Evolutionary conservation across 1,140 invertebrate species (phyloP), one percentile per base, ranked within the genome.

Genomic region (Euschistus heros): DNA sequence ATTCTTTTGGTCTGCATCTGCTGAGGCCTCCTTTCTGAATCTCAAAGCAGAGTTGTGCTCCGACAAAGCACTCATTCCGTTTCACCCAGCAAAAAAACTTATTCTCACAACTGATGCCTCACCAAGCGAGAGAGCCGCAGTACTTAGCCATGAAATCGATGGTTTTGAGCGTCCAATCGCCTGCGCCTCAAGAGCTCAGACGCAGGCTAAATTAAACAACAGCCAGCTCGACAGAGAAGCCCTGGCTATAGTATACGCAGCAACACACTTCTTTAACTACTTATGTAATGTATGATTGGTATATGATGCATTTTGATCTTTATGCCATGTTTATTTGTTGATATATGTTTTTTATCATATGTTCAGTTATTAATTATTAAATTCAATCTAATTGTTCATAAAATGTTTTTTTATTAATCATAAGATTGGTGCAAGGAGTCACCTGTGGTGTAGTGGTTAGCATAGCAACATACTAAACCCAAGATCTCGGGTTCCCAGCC

Each of bases 161-260:
- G n/a, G 13, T 30, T 6, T 20, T 18, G 73, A 74, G 70, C 0
- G n/a, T n/a, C n/a, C n/a, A n/a, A 70, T 80, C 3, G 73, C 75
- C 15, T 80, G 72, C 67, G 76, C 75, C 7, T 79, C 76, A 6
- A 66, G 75, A 42, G 71, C 74, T 13, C 67, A 80, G 14, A 76
- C 74, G 7, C 8, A 63, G 8, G 70, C 72, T 33, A 75, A 81
- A 70, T n/a, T 70, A 42, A 77, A 77, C 47, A 79, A 79, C 66
- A 74, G 72, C 15, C 75, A 79, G 68, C 74, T 79, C 2, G 76
- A 81, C 63, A 74, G 75, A 65, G 78, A 81, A 69, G 70, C 76
- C 4, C 69, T 79, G 2, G 75, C 78, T 5, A 76, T 79, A 52
- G 71, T n/a, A n/a, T n/a, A n/a, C n/a, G 42, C 7, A 44, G 42